Percentiles rank a stretch among this genome's conserved stretches.
Evolutionary conservation across 2,888 invertebrate genomes (phyloP).

Genomic region (Calephelis perditalis): DNA sequence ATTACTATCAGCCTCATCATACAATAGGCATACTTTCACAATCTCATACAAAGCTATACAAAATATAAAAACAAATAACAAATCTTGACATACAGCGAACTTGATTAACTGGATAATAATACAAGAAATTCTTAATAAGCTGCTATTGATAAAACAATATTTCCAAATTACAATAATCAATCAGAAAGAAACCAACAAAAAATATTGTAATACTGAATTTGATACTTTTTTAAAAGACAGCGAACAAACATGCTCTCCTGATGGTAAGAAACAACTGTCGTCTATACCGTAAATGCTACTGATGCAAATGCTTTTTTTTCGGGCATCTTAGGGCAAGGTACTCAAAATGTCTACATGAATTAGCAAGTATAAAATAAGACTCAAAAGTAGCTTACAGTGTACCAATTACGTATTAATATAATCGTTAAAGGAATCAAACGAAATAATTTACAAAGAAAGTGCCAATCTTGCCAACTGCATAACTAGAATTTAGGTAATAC

Average conservation of each 20-base stretch:
- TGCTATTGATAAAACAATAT: not conserved
- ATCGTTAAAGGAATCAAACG: not conserved
- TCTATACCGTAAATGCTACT: no score
- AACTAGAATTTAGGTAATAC: constrained; percentile 37
- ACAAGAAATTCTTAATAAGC: constrained; percentile 14
- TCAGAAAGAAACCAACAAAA: no score
- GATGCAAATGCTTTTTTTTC: no score
- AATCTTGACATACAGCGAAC: constrained; percentile 41
- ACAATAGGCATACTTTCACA: constrained; percentile 45
- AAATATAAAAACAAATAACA: constrained; percentile 72
- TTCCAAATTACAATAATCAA: not conserved
- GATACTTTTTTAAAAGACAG: no score
- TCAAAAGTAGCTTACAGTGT: no score
- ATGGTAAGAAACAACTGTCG: no score
- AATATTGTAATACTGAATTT: no score
- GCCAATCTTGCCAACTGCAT: constrained; percentile 1
- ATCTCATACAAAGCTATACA: constrained; percentile 60
- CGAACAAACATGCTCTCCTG: no score
- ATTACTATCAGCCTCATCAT: constrained; percentile 70
- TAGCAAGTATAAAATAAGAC: no score
- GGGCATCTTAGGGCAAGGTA: no score
- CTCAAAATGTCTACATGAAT: no score
- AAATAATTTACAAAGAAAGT: constrained; percentile 9
- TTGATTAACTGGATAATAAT: constrained; percentile 33
- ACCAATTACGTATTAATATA: no score